Conservation (phyloP, 2,888 invertebrate genomes). For the Nycteola revayana region DNA sequence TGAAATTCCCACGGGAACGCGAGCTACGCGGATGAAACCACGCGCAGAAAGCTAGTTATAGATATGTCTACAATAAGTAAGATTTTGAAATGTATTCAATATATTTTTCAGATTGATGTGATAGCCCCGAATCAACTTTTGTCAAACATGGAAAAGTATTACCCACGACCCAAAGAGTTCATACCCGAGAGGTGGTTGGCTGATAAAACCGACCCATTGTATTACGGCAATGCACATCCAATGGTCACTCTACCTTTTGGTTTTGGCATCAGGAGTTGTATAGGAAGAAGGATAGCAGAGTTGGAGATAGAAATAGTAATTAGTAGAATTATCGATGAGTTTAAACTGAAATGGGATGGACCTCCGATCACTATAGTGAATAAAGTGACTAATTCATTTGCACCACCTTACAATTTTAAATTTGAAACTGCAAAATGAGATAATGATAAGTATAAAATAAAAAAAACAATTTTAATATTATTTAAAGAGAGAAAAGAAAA, state of each 20-base stretch:
- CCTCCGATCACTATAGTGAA: slow-evolving; percentile 54
- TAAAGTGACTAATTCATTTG: slow-evolving; percentile 52
- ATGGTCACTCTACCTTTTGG: slow-evolving; percentile 86
- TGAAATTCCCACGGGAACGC: no score
- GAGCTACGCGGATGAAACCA: no score
- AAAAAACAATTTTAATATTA: no score
- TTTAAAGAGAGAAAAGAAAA: no score
- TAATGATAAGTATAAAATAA: background rate
- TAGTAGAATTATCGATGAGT: slow-evolving; percentile 52
- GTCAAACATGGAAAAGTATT: slow-evolving; percentile 78
- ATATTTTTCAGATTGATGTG: slow-evolving; percentile 84
- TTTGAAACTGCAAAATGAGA: slow-evolving; percentile 26
- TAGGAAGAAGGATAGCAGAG: slow-evolving; percentile 87
- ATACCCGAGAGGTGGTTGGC: slow-evolving; percentile 87
- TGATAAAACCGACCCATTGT: slow-evolving; percentile 65
- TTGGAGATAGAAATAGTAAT: slow-evolving; percentile 84
- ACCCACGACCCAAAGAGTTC: slow-evolving; percentile 79
- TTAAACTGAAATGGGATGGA: slow-evolving; percentile 62
- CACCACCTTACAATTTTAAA: slow-evolving; percentile 44
- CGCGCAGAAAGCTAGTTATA: no score
- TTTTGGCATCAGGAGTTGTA: slow-evolving; percentile 85
- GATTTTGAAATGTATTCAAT: no score
- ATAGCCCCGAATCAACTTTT: slow-evolving; percentile 88
- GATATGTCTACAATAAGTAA: no score
- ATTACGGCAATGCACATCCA: slow-evolving; percentile 77